Percentiles rank a stretch among this genome's conserved stretches.
Evolutionary conservation across 64 coral and sea anemone species (phyloP).

Genomic region (Dendronephthya gigantea): DNA sequence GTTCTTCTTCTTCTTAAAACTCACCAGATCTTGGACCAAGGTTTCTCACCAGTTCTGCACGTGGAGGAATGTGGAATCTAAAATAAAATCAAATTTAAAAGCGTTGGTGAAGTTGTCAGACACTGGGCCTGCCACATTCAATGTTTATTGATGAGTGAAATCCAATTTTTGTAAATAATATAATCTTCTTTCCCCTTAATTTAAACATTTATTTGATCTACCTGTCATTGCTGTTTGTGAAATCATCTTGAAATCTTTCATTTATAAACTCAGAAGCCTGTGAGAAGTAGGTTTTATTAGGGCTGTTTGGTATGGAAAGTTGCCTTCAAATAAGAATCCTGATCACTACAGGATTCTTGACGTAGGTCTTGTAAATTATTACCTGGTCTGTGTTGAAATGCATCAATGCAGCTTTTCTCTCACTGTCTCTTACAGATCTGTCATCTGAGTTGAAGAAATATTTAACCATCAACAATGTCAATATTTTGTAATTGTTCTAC

Average conservation of each 20-base stretch:
- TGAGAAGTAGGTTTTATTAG: too few relatives aligned
- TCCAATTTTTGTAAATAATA: neutral
- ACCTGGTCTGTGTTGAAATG: conserved; percentile 96
- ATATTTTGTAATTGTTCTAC: neutral
- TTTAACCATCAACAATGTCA: neutral
- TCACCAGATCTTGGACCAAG: conserved; percentile 51
- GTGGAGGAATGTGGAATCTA: conserved; percentile 61
- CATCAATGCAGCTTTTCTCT: conserved; percentile 89
- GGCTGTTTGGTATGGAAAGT: too few relatives aligned
- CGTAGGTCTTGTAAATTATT: too few relatives aligned
- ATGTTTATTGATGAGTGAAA: neutral
- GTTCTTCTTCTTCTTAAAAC: too few relatives aligned
- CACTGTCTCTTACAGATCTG: conserved; percentile 91
- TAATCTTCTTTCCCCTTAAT: neutral
- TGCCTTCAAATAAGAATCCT: too few relatives aligned
- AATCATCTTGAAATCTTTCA: neutral
- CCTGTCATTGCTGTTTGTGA: neutral
- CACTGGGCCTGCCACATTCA: too few relatives aligned
- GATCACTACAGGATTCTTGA: too few relatives aligned
- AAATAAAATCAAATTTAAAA: too few relatives aligned
- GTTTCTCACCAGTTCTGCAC: conserved; percentile 64
- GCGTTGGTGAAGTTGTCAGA: too few relatives aligned
- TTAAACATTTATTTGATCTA: neutral
- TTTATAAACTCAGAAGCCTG: conserved; percentile 39
- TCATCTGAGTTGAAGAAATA: conserved; percentile 50